Conservation (phyloP, 2,888 invertebrate species). For the Drosophila imparisetae region DNA sequence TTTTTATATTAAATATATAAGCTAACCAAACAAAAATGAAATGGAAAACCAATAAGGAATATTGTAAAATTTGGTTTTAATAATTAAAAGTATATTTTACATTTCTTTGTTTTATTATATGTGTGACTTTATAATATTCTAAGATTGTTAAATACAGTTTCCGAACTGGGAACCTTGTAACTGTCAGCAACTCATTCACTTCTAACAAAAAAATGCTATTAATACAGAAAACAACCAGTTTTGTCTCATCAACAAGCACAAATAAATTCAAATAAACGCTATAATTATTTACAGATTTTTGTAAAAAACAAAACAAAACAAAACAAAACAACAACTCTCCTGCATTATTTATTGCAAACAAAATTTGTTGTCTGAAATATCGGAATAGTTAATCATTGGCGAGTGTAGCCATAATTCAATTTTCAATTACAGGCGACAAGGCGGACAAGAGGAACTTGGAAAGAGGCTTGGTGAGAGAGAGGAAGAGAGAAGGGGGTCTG, state of each 20-base stretch:
- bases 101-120: conserved; percentile 3
- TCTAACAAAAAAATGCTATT: conserved; percentile 25
- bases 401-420: conserved; percentile 20
- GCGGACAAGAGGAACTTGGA: neutral
- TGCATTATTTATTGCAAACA: conserved; percentile 35
- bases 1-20: neutral
- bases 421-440: conserved; percentile 17
- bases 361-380: conserved; percentile 20
- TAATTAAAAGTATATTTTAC: neutral
- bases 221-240: conserved; percentile 28
- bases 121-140: neutral
- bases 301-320: too few relatives aligned
- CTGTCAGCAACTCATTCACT: conserved; percentile 13
- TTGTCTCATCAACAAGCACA: conserved; percentile 34
- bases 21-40: neutral
- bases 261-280: conserved; percentile 18
- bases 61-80: neutral
- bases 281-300: conserved; percentile 25
- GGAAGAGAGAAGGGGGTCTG: neutral
- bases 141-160: conserved; percentile 9
- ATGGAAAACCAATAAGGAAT: neutral
- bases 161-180: conserved; percentile 18
- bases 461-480: too few relatives aligned
- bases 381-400: conserved; percentile 47
- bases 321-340: conserved; percentile 6